Base-by-base conservation (phyloP, 2,888 invertebrate genomes). In the Prenolepis imparis region DNA sequence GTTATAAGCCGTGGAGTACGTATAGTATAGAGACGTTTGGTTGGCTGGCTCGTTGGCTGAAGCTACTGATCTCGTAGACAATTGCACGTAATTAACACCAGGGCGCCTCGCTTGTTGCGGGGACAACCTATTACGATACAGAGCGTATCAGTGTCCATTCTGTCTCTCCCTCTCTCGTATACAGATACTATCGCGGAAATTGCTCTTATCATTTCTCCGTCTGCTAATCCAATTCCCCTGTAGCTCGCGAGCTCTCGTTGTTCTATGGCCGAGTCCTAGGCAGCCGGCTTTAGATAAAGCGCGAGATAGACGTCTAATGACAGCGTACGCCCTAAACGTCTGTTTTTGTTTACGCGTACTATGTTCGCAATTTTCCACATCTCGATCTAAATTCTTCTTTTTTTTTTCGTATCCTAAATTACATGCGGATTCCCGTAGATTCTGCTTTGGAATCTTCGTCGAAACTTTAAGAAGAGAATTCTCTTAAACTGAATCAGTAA, bases 1-100 rank as follows among this genome's bases (percentile, higher is more conserved):
- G 90, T 87, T 86, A 86, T 80, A 84, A 88, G 83, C 85, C 83
- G 57, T 48, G 48, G 36, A 48, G 48, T 80, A 66, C 83, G 32
- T 59, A 39, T 66, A 67, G 3, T 28, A 28, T 44, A 36, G 21
- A 41, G 32, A 24, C 48, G 61, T 75, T 36, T 18, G 72, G 77
- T 36, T 36, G 68, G 44, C 28, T 44, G 59, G 32, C 77, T 39
- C 55, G 44, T 68, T 59, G 82, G 68, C 18, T 67, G 70, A 67
- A 77, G 75, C 82, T 84, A 77, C 75, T 84, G 89, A 86, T 89
- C 86, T 85, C 87, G 83, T 57, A 83, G 88, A 89, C 89, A 91
- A 90, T 90, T 86, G 90, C 86, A 77, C 84, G 87, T 90, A 90
- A 90, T 90, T 90, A 90, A 88, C 90, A 87, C 77, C 44, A 57